A percentile compares a stretch with the other conserved stretches of the same genome.
Conservation (phyloP, 2,113 vertebrate species). For the Zingel zingel region DNA sequence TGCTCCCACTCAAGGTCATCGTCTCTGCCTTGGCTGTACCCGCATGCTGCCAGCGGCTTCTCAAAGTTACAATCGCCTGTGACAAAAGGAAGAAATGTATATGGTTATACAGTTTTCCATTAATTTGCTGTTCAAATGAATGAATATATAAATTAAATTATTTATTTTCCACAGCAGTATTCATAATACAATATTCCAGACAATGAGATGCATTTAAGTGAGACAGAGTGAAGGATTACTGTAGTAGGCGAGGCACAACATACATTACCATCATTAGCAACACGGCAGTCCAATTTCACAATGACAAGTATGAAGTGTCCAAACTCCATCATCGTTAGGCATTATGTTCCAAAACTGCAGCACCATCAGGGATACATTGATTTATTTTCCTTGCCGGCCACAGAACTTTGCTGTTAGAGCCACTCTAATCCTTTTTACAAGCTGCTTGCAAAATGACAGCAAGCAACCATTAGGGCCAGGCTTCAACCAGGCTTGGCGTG, state of each 20-base stretch:
- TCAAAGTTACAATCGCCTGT: constrained; percentile 96
- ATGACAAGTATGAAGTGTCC: constrained; percentile 84
- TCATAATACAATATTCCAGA: constrained; percentile 81
- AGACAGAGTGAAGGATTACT: constrained; percentile 82
- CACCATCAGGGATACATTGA: constrained; percentile 79
- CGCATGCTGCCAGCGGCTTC: constrained; percentile 90
- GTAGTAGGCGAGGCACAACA: constrained; percentile 74
- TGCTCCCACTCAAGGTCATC: constrained; percentile 98
- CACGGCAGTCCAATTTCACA: constrained; percentile 81
- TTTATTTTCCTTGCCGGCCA: constrained; percentile 77
- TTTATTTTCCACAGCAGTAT: constrained; percentile 45
- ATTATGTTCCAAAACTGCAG: constrained; percentile 75
- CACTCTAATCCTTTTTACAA: constrained; percentile 77
- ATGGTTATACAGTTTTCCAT: constrained; percentile 69
- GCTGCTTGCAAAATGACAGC: constrained; percentile 80
- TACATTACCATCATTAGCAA: constrained; percentile 83
- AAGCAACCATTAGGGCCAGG: constrained; percentile 74
- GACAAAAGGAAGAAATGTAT: constrained; percentile 63
- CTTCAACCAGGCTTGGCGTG: constrained; percentile 67
- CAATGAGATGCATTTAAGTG: constrained; percentile 83
- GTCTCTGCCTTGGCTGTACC: constrained; percentile 93
- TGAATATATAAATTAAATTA: constrained; percentile 76
- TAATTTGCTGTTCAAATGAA: constrained; percentile 76
- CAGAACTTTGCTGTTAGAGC: constrained; percentile 78
- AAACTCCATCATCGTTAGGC: constrained; percentile 85